Percentiles rank a stretch among this genome's conserved stretches.
These are phyloP conservation scores for Hypselothyrea guttata DNA, from an alignment of 2,888 invertebrate genomes.

Conservation along the genomic window DNA sequence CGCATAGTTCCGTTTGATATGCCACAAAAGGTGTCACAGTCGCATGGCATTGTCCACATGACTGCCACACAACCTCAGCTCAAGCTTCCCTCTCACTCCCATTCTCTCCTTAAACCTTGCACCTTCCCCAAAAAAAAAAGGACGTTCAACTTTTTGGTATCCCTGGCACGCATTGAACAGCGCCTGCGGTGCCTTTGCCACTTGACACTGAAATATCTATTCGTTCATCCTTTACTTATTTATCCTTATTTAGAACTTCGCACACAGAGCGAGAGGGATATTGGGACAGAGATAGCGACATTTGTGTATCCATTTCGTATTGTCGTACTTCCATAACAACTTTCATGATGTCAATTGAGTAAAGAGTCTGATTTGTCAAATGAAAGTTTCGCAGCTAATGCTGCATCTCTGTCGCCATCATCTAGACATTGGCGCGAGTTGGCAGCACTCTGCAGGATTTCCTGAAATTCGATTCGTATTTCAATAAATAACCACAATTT, in stretches of 20 bases:
- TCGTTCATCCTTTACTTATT: conserved; percentile 22
- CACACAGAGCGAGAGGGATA: conserved; percentile 9
- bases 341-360: neutral
- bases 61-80: conserved; percentile 40
- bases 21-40: conserved; percentile 72
- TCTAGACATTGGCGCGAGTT: too few species aligned
- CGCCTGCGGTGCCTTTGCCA: conserved; percentile 13
- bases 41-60: conserved; percentile 53
- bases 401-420: too few species aligned
- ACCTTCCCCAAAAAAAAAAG: too few species aligned
- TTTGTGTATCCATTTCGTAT: too few species aligned
- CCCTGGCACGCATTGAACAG: conserved; percentile 34
- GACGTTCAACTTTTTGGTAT: conserved; percentile 34
- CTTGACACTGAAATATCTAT: conserved; percentile 48
- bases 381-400: too few species aligned
- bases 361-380: too few species aligned
- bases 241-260: conserved; percentile 25
- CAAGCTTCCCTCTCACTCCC: neutral
- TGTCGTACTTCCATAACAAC: neutral
- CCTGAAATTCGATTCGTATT: too few species aligned
- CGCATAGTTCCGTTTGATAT: conserved; percentile 76
- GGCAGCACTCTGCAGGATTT: too few species aligned
- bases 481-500: too few species aligned
- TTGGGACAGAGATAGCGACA: too few species aligned
- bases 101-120: too few species aligned